Conservation (phyloP, 2,113 vertebrate genomes). For the Corvus cornix region DNA sequence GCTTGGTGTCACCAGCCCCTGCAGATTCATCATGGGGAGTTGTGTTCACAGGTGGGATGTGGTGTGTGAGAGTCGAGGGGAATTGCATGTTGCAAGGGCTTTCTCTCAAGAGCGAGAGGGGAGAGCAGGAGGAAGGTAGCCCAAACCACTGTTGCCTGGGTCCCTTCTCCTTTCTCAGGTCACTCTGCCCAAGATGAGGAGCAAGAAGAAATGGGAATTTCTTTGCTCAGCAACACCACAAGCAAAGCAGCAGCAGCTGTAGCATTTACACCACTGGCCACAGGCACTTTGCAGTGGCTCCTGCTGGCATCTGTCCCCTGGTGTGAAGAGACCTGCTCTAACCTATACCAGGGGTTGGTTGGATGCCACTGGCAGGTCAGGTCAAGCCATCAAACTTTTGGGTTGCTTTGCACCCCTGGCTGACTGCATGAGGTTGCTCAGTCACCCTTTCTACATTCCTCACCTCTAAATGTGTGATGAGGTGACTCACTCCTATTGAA, state of each 20-base stretch:
- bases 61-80: accelerated
- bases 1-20: neutral
- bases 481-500: conserved; percentile 5
- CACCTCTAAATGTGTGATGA: neutral
- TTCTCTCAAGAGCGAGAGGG: neutral
- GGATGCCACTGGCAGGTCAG: neutral
- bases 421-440: neutral
- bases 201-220: neutral
- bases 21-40: neutral
- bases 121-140: neutral
- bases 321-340: neutral
- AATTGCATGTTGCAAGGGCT: neutral
- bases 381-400: neutral
- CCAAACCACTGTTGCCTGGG: neutral
- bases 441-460: neutral
- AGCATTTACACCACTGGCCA: neutral
- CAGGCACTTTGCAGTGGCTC: neutral
- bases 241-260: neutral
- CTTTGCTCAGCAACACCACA: neutral
- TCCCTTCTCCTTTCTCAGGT: neutral
- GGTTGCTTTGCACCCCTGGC: neutral
- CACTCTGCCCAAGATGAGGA: neutral
- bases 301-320: neutral
- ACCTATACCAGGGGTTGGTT: neutral
- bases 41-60: neutral